Evolutionary conservation across 2,797 vertebrate genomes (phyloP).

Genomic region (Rhinella marina): DNA sequence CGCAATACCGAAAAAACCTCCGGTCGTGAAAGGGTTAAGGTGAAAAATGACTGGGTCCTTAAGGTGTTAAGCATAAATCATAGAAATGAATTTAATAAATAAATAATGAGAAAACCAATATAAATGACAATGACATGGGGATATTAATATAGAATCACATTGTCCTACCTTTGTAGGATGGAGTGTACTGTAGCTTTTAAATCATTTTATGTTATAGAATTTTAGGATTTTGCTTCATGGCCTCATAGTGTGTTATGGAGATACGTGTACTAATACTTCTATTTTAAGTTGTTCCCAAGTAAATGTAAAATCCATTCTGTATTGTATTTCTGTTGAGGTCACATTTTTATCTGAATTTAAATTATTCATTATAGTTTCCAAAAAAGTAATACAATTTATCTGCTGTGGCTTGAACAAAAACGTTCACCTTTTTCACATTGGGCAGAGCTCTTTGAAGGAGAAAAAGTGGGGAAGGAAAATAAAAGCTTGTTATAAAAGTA

Average conservation of each 20-base stretch:
- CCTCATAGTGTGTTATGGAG: conserved; percentile 39
- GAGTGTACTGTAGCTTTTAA: conserved; percentile 51
- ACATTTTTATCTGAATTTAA: conserved; percentile 58
- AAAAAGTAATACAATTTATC: conserved; percentile 60
- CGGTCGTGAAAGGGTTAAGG: too few species aligned
- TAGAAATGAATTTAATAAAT: conserved; percentile 60
- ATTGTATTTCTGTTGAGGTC: conserved; percentile 49
- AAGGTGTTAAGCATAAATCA: conserved; percentile 61
- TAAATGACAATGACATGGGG: conserved; percentile 59
- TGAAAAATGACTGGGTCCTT: too few species aligned
- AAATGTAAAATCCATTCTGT: conserved; percentile 50
- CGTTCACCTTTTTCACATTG: conserved; percentile 43
- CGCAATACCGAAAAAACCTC: too few species aligned
- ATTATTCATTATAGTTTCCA: conserved; percentile 59
- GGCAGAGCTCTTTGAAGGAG: conserved; percentile 33
- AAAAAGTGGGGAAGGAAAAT: too few species aligned
- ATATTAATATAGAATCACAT: conserved; percentile 59
- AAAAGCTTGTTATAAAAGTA: conserved; percentile 52
- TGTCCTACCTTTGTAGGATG: conserved; percentile 51
- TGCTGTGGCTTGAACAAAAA: conserved; percentile 53
- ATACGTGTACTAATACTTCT: conserved; percentile 48
- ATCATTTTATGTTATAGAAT: conserved; percentile 61
- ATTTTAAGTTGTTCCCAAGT: conserved; percentile 45
- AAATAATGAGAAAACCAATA: conserved; percentile 61
- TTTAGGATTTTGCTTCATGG: conserved; percentile 48